A percentile compares a stretch with the other conserved stretches of the same genome.
Evolutionary conservation across 1,140 invertebrate species (phyloP).

Genomic region (Hirudo medicinalis): DNA sequence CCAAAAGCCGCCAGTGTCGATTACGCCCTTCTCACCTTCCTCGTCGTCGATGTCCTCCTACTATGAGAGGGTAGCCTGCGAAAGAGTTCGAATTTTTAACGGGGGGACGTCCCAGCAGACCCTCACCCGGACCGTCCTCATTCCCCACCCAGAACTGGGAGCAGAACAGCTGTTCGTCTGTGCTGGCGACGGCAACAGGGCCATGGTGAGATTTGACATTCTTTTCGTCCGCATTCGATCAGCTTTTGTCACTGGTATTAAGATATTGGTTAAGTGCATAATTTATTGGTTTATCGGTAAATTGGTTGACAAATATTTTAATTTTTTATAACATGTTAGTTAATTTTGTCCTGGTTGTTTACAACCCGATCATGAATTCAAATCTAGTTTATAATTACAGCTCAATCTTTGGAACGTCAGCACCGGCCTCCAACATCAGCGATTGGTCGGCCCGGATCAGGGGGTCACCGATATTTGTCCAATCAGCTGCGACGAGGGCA

Average conservation of each 20-base stretch:
- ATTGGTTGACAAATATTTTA: too few relatives aligned
- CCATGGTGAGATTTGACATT: conserved; percentile 30
- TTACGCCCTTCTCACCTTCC: conserved; percentile 23
- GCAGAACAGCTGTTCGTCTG: conserved; percentile 46
- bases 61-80: conserved; percentile 34
- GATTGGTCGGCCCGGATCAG: not conserved
- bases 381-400: not conserved
- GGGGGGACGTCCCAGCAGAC: conserved; percentile 51
- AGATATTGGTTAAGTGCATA: not conserved
- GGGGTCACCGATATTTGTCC: not conserved
- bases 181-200: conserved; percentile 34
- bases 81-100: conserved; percentile 49
- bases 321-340: too few relatives aligned
- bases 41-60: too few relatives aligned
- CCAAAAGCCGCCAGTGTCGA: conserved; percentile 29
- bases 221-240: not conserved
- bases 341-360: too few relatives aligned
- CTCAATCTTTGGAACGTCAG: not conserved
- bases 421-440: not conserved
- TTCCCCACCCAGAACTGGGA: conserved; percentile 37
- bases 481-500: not conserved
- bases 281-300: not conserved
- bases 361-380: not conserved
- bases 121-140: conserved; percentile 50
- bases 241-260: not conserved